A percentile compares a stretch with the other conserved stretches of the same genome.
phyloP scores from a whole-genome alignment of 2,113 vertebrate genomes.

The Lucifuga dentata region DNA sequence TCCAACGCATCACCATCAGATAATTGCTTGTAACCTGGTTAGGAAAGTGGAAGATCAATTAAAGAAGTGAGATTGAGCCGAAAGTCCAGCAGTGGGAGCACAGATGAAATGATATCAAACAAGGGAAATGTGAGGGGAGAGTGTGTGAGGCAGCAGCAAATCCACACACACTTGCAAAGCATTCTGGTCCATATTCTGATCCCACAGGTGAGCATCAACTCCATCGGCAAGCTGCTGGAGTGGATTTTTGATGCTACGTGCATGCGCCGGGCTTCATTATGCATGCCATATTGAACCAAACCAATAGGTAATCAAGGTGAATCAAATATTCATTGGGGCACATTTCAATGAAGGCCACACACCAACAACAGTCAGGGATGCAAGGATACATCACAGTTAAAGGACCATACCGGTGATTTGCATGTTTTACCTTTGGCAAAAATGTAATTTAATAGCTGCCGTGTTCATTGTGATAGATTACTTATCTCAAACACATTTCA shows the following conservation, averaged over 20 bases:
- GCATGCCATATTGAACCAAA: constrained; percentile 73
- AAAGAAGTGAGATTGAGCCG: constrained; percentile 22
- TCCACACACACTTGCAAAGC: too few species aligned
- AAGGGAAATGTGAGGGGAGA: not conserved
- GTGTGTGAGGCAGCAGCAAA: not conserved
- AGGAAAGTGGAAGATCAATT: constrained; percentile 39
- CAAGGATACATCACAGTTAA: constrained; percentile 38
- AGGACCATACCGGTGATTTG: constrained; percentile 7
- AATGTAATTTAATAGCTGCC: too few species aligned
- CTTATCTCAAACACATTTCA: too few species aligned
- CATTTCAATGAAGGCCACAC: constrained; percentile 52
- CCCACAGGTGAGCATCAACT: constrained; percentile 13
- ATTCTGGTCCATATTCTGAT: too few species aligned
- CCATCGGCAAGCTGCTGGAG: constrained; percentile 25
- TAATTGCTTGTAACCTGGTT: constrained; percentile 33
- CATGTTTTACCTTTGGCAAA: too few species aligned
- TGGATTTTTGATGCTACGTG: constrained; percentile 38
- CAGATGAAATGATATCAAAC: constrained; percentile 22
- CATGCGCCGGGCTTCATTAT: constrained; percentile 65
- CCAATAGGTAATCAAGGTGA: constrained; percentile 68
- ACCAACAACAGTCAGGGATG: constrained; percentile 17
- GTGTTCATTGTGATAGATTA: too few species aligned
- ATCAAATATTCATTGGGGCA: constrained; percentile 78
- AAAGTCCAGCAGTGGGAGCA: not conserved
- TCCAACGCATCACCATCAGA: constrained; percentile 31